These are phyloP conservation scores for Leucoma salicis DNA, from an alignment of 2,888 invertebrate genomes.

Conservation along the genomic window DNA sequence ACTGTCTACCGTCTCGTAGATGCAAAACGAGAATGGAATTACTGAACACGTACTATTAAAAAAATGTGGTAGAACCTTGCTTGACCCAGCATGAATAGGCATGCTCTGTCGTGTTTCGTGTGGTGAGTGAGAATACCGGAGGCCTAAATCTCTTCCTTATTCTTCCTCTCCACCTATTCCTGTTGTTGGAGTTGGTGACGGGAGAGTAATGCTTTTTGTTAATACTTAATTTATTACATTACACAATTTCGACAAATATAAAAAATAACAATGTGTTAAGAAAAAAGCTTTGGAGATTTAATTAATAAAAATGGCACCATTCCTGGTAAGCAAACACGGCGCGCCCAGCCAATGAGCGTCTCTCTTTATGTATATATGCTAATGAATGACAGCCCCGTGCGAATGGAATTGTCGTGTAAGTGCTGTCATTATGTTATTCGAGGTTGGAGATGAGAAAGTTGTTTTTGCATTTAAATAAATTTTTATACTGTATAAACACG, in stretches of 20 bases:
- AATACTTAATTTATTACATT: too few species aligned
- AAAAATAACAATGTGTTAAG: slow-evolving; percentile 43
- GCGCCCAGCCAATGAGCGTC: slow-evolving; percentile 57
- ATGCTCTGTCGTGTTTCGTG: too few species aligned
- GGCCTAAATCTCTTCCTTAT: too few species aligned
- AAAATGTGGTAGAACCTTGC: too few species aligned
- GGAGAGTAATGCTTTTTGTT: too few species aligned
- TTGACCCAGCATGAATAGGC: too few species aligned
- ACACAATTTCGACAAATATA: too few species aligned
- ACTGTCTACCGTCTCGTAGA: slow-evolving; percentile 45
- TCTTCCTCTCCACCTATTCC: too few species aligned
- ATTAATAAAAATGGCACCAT: slow-evolving; percentile 74
- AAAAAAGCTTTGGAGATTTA: slow-evolving; percentile 47
- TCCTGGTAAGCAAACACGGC: slow-evolving; percentile 66
- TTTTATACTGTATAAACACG: slow-evolving; percentile 14
- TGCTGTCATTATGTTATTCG: slow-evolving; percentile 66
- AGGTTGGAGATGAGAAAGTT: slow-evolving; percentile 53
- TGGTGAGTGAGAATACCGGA: too few species aligned
- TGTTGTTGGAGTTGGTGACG: too few species aligned
- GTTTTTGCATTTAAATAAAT: slow-evolving; percentile 58
- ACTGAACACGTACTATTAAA: slow-evolving; percentile 67
- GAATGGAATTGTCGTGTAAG: slow-evolving; percentile 80
- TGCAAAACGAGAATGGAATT: slow-evolving; percentile 59
- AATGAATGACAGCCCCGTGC: slow-evolving; percentile 74
- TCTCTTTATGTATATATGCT: slow-evolving; percentile 75